These are phyloP conservation scores for Eunapius fragilis DNA, from an alignment of 37 sponge, comb jelly and placozoan genomes.

Conservation along the genomic window DNA sequence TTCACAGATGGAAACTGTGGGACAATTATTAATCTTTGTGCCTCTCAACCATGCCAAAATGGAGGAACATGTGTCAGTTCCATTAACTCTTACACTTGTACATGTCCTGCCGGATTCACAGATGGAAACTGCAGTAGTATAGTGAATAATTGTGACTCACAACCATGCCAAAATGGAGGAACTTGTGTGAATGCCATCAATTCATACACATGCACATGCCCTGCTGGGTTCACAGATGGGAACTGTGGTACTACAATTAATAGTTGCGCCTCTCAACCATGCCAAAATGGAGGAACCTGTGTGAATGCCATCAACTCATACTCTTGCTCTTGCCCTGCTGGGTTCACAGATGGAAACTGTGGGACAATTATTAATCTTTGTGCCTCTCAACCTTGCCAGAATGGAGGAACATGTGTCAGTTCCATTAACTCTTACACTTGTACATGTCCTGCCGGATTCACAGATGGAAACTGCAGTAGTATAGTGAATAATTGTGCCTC, in stretches of 20 bases:
- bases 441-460: slow-evolving; percentile 24
- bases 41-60: slow-evolving; percentile 50
- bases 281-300: slow-evolving; percentile 40
- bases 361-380: too few species aligned
- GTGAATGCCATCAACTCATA: slow-evolving; percentile 13
- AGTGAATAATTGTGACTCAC: slow-evolving; percentile 23
- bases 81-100: slow-evolving; percentile 7
- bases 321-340: slow-evolving; percentile 29
- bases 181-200: background rate
- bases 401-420: slow-evolving; percentile 30
- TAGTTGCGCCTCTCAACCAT: slow-evolving; percentile 31
- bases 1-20: slow-evolving; percentile 47
- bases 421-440: slow-evolving; percentile 6
- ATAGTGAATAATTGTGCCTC: slow-evolving; percentile 21
- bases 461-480: slow-evolving; percentile 17
- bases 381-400: background rate
- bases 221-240: slow-evolving; percentile 19
- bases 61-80: slow-evolving; percentile 38
- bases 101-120: slow-evolving; percentile 33
- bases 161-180: slow-evolving; percentile 48
- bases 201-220: slow-evolving; percentile 51
- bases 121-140: slow-evolving; percentile 28
- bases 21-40: slow-evolving; percentile 36
- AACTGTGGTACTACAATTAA: slow-evolving; percentile 40
- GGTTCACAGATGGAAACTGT: slow-evolving; percentile 18